These are phyloP conservation scores for Australoheros scitulus DNA, from an alignment of 2,113 vertebrate genomes.

Conservation along the genomic window DNA sequence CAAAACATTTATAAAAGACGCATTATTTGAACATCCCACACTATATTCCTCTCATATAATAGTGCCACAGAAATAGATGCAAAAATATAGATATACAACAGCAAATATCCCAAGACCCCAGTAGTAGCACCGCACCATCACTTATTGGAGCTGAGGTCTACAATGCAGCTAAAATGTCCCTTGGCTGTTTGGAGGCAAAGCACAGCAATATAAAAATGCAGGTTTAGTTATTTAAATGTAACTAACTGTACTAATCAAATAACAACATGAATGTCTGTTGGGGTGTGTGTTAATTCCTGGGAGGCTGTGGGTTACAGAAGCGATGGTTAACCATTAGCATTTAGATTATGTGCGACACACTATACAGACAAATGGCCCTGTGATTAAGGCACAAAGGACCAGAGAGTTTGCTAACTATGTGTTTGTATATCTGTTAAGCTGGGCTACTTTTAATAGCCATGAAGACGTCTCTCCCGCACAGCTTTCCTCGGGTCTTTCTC, in stretches of 20 bases:
- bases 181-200: slow-evolving; percentile 6
- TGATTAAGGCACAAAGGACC: slow-evolving; percentile 17
- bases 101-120: not conserved
- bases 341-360: slow-evolving; percentile 69
- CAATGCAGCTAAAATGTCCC: not conserved
- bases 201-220: slow-evolving; percentile 19
- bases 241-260: slow-evolving; percentile 44
- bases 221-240: slow-evolving; percentile 63
- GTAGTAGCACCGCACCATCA: not conserved
- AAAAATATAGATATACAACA: not conserved
- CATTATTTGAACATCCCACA: not conserved
- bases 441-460: slow-evolving; percentile 49
- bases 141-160: not conserved
- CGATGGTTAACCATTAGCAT: slow-evolving; percentile 72
- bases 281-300: slow-evolving; percentile 22
- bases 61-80: not conserved
- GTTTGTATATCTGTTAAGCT: slow-evolving; percentile 20
- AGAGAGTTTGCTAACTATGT: slow-evolving; percentile 5
- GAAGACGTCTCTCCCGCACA: slow-evolving; percentile 4
- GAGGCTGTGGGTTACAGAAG: slow-evolving; percentile 40
- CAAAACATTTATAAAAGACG: not conserved
- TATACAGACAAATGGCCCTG: slow-evolving; percentile 19
- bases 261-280: slow-evolving; percentile 32
- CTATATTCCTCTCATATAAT: not conserved
- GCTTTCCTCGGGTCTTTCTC: slow-evolving; percentile 35